Conservation (phyloP, 2,797 vertebrate genomes). For the Manis crassicaudata region DNA sequence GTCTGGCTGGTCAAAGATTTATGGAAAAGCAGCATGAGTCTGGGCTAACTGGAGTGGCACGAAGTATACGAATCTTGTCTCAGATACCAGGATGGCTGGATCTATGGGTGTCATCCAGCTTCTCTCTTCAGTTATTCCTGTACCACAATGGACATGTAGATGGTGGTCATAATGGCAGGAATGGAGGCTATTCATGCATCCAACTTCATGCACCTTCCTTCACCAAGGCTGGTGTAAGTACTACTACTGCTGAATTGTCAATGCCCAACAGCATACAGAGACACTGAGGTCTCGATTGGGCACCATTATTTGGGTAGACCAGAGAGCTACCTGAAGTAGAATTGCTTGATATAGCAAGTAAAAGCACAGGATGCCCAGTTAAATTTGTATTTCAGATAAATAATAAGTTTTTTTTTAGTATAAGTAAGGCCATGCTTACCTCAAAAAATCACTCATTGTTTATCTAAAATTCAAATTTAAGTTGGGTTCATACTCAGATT, state of each 20-base stretch:
- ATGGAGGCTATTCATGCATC: not conserved
- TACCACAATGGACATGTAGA: not conserved
- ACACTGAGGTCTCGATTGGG: not conserved
- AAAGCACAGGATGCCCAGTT: not conserved
- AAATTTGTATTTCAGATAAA: constrained; percentile 6
- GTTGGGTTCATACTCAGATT: not conserved
- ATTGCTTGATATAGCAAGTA: not conserved
- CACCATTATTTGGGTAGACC: not conserved
- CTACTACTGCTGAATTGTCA: not conserved
- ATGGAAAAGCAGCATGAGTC: not conserved
- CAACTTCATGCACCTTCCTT: not conserved
- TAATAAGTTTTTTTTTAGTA: not conserved
- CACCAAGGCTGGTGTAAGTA: not conserved
- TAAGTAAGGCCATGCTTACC: not conserved
- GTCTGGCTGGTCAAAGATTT: not conserved
- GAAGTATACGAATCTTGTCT: not conserved
- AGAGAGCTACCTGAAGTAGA: not conserved
- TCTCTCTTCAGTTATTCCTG: not conserved
- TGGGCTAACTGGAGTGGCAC: not conserved
- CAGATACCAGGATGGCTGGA: not conserved
- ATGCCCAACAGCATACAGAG: not conserved
- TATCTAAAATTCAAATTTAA: constrained; percentile 21
- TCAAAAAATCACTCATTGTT: not conserved
- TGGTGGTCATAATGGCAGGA: not conserved
- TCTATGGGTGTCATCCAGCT: not conserved